Evolutionary conservation across 2,888 invertebrate genomes (phyloP).

Genomic region (Drosophila mulleri): DNA sequence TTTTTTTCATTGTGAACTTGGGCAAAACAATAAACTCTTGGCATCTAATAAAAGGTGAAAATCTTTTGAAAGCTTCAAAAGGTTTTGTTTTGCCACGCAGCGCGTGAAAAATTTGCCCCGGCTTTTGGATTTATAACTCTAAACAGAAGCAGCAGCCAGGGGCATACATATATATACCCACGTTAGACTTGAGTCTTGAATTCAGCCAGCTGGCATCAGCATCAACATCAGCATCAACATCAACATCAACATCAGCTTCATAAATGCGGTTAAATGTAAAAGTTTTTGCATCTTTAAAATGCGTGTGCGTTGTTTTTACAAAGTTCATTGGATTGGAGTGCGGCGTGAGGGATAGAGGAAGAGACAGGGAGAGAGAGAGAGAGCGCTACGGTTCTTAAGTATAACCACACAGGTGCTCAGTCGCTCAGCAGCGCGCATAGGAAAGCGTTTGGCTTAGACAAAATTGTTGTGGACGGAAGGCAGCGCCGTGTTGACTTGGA

Average conservation of each 20-base stretch:
- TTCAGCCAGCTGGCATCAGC: constrained; percentile 45
- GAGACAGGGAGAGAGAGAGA: neutral
- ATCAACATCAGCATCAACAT: constrained; percentile 32
- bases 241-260: constrained; percentile 56
- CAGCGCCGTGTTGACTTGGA: neutral
- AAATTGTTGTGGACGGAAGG: constrained; percentile 8
- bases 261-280: constrained; percentile 81
- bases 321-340: constrained; percentile 58
- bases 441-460: constrained; percentile 18
- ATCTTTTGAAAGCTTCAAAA: constrained; percentile 78
- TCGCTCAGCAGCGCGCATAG: constrained; percentile 16
- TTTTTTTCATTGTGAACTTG: constrained; percentile 60
- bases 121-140: constrained; percentile 36
- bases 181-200: constrained; percentile 11
- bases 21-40: constrained; percentile 79
- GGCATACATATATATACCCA: constrained; percentile 13
- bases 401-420: constrained; percentile 37
- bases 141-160: neutral
- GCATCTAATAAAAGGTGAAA: constrained; percentile 80
- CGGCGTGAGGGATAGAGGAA: neutral
- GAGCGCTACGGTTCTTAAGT: neutral
- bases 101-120: constrained; percentile 38
- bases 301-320: constrained; percentile 62
- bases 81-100: constrained; percentile 52
- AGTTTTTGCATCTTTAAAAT: constrained; percentile 71